Percentiles rank a stretch among this genome's conserved stretches.
These are phyloP conservation scores for Phlogophora meticulosa DNA, from an alignment of 2,888 invertebrate species.

Conservation along the genomic window DNA sequence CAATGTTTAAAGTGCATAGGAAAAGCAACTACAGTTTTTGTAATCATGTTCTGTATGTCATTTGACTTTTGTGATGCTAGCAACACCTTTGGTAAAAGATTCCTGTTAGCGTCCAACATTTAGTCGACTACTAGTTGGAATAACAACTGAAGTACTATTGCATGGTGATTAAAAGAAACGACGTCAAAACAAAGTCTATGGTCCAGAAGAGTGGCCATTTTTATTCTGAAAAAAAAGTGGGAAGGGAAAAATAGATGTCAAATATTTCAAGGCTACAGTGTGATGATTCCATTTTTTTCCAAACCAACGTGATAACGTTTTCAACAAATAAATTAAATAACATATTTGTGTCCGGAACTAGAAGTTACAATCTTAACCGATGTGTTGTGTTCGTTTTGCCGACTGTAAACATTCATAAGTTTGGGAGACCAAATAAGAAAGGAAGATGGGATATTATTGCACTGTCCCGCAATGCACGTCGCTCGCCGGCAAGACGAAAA, in stretches of 20 bases:
- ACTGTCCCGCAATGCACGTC: conserved; percentile 90
- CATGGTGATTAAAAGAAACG: conserved; percentile 41
- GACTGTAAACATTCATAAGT: conserved; percentile 62
- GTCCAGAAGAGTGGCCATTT: conserved; percentile 76
- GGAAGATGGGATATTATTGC: conserved; percentile 89
- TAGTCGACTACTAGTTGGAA: conserved; percentile 61
- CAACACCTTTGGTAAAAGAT: no score
- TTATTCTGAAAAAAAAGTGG: conserved; percentile 77
- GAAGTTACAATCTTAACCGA: conserved; percentile 66
- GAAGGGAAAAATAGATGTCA: conserved; percentile 90
- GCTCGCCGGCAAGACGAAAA: conserved; percentile 90
- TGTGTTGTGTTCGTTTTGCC: conserved; percentile 71
- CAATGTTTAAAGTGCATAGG: no score
- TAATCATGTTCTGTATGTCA: no score
- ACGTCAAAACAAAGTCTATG: conserved; percentile 72
- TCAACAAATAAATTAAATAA: conserved; percentile 80
- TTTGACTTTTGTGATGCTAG: no score
- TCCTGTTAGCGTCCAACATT: no score
- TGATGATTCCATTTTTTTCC: conserved; percentile 89
- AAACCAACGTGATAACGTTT: conserved; percentile 87
- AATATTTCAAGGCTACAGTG: conserved; percentile 89
- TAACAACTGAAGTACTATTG: conserved; percentile 1
- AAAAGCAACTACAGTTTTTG: no score
- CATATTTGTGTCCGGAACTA: conserved; percentile 65
- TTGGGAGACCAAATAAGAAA: conserved; percentile 60